Evolutionary conservation across 2,113 vertebrate species (phyloP).

Genomic region (Rhynchopsitta pachyrhyncha): DNA sequence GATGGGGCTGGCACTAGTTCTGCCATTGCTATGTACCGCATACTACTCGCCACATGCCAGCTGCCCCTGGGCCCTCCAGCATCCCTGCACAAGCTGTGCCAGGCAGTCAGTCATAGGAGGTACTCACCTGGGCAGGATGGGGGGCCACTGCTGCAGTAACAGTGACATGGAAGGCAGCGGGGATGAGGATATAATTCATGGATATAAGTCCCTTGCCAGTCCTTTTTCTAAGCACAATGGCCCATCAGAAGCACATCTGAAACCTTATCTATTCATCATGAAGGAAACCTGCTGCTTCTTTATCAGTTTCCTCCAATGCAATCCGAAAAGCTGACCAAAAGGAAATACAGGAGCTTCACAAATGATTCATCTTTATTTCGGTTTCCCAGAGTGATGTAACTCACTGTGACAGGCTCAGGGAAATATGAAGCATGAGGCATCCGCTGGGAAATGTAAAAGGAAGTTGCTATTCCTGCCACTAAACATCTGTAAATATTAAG

Average conservation of each 20-base stretch:
- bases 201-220: not conserved
- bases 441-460: not conserved
- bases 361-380: not conserved
- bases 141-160: not conserved
- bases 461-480: not conserved
- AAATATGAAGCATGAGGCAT: not conserved
- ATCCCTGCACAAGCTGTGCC: not conserved
- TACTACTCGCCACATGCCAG: too few relatives aligned
- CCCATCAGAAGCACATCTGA: not conserved
- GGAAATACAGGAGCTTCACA: not conserved
- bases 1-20: not conserved
- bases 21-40: fast-evolving
- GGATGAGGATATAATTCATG: not conserved
- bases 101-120: not conserved
- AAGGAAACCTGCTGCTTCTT: not conserved
- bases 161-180: not conserved
- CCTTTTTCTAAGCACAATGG: not conserved
- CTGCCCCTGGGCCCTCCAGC: fast-evolving
- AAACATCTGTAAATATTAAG: not conserved
- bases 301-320: fast-evolving
- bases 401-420: not conserved
- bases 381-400: not conserved
- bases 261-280: not conserved
- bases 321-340: not conserved
- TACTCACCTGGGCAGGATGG: not conserved